phyloP scores from a whole-genome alignment of 1,140 invertebrate species.

The Olivierus martensii region DNA sequence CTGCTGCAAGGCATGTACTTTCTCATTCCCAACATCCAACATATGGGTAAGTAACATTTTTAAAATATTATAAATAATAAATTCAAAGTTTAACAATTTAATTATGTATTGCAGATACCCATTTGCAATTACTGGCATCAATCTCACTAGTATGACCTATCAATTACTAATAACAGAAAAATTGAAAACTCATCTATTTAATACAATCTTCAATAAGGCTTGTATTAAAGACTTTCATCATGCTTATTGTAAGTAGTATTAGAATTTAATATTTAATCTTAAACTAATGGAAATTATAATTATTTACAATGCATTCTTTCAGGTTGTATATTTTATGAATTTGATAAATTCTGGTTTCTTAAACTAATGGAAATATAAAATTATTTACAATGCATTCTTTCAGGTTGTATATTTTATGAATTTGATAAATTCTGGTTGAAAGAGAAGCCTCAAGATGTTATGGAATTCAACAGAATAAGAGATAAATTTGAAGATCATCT shows the following conservation, averaged over 20 bases:
- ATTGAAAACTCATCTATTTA: constrained; percentile 87
- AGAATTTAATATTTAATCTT: too few species aligned
- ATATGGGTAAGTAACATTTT: constrained; percentile 46
- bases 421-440: constrained; percentile 89
- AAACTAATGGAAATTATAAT: too few species aligned
- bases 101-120: constrained; percentile 34
- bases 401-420: constrained; percentile 71
- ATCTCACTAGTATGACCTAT: constrained; percentile 81
- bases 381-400: constrained; percentile 3
- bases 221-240: constrained; percentile 72
- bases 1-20: constrained; percentile 62
- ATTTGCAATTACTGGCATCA: constrained; percentile 72
- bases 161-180: constrained; percentile 60
- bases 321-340: constrained; percentile 77
- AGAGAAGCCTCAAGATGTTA: constrained; percentile 78
- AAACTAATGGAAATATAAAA: too few species aligned
- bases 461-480: constrained; percentile 81
- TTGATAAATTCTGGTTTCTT: constrained; percentile 91
- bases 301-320: constrained; percentile 4
- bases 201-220: constrained; percentile 38
- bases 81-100: background rate
- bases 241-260: constrained; percentile 56
- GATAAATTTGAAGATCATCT: constrained; percentile 67
- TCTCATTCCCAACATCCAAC: constrained; percentile 77
- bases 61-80: background rate